Evolutionary conservation across 92 coral and sea anemone species (phyloP), one percentile per base, ranked within the genome.

Genomic region (Zoanthus gigantus): DNA sequence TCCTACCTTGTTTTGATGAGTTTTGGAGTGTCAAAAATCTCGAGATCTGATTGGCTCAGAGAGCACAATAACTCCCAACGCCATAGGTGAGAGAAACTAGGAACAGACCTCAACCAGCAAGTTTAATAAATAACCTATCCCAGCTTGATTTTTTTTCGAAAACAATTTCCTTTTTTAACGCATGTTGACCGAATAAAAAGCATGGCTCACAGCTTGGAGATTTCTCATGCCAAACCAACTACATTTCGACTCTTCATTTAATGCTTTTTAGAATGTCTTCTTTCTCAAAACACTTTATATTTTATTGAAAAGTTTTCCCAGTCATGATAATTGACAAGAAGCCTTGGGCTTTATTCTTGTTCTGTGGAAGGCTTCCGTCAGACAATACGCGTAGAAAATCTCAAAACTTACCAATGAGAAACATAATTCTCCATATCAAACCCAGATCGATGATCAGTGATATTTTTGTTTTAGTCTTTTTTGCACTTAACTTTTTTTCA

Each of bases 1-100:
- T 66, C 85, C 28, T 81, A 61, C 74, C 61, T 66, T 81, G 85
- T 81, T 65, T 81, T 81, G 74, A 81, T 81, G 85, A 67, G 85
- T 50, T 58, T 66, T 66, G 57, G 85, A 81, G 85, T 81, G 85
- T 81, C 85, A 81, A 81, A 81, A 81, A 65, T 42, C 71, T 66
- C 10, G 85, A 18, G 30, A 65, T 65, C 85, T 53, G 58, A 81
- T 81, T 81, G 85, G 85, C 74, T 81, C 42, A 47, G 46, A 17
- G 12, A 30, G 54, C 69, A 78, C 83, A 78, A 78, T 78, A 66
- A 14, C 83, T 57, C 11, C 83, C 83, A 57, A 53, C 42, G 83
- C 42, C 68, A 78, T 45, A 30, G 71, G 83, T 61, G 71, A 14
- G 66, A 7, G 71, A 78, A 78, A 78, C 83, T 78, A 66, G 48